Evolutionary conservation across 2,113 vertebrate species (phyloP).

Genomic region (Casuarius casuarius): DNA sequence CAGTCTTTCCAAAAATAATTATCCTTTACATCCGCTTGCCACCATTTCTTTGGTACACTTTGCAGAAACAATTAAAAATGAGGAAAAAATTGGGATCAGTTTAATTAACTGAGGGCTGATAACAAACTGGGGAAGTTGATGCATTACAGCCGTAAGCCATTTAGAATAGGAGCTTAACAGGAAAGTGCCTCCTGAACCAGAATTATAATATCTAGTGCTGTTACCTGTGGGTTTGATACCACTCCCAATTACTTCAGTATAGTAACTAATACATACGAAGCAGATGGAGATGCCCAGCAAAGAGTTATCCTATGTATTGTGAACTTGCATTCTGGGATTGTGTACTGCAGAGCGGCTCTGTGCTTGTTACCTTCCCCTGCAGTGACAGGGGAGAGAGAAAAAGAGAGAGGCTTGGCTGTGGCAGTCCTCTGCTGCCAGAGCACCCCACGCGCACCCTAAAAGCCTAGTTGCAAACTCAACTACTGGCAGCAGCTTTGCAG

Average conservation of each 20-base stretch:
- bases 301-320: rapidly evolving
- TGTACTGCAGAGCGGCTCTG: neutral
- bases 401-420: neutral
- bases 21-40: neutral
- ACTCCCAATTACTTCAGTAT: neutral
- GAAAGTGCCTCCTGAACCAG: neutral
- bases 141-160: neutral
- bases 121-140: neutral
- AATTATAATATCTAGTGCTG: neutral
- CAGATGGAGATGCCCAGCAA: neutral
- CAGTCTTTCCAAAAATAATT: neutral
- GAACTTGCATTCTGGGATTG: neutral
- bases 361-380: neutral
- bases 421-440: neutral
- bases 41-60: neutral
- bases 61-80: neutral
- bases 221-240: neutral
- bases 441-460: rapidly evolving
- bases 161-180: neutral
- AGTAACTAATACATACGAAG: rapidly evolving
- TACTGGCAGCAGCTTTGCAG: neutral
- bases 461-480: neutral
- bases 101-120: neutral
- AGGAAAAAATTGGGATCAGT: neutral
- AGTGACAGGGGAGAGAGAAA: neutral